Evolutionary conservation across 92 coral and sea anemone species (phyloP).

Genomic region (Siderastrea radians): DNA sequence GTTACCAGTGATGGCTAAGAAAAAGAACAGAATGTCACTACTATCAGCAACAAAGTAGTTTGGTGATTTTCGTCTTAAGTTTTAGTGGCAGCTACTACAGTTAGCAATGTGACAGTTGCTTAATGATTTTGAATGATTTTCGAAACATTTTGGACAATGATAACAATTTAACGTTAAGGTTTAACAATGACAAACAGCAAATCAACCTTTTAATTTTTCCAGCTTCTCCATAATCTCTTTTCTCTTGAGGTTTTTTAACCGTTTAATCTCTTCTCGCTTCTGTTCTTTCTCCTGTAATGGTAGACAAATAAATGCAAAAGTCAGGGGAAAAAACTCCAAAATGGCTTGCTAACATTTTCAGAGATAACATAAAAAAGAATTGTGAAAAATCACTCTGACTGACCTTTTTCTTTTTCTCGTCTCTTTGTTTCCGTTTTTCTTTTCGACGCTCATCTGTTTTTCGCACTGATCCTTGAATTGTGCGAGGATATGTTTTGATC

Average conservation of each 20-base stretch:
- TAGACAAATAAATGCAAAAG: neutral
- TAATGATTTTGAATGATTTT: no score
- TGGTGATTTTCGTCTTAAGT: no score
- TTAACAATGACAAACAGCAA: neutral
- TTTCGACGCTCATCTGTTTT: conserved; percentile 88
- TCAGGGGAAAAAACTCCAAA: neutral
- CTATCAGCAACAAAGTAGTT: no score
- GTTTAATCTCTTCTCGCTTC: conserved; percentile 90
- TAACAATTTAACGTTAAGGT: no score
- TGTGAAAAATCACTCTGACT: neutral
- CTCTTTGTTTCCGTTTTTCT: conserved; percentile 88
- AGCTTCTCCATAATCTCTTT: conserved; percentile 96
- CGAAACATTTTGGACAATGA: no score
- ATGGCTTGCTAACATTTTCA: neutral
- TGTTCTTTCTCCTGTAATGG: conserved; percentile 90
- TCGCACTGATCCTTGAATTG: conserved; percentile 88
- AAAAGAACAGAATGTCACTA: neutral
- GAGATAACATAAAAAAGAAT: neutral
- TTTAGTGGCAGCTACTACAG: no score
- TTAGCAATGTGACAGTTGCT: no score
- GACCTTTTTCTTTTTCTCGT: conserved; percentile 88
- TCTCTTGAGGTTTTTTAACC: conserved; percentile 94
- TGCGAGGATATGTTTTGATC: conserved; percentile 96
- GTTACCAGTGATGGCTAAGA: conserved; percentile 93
- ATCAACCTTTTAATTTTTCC: conserved; percentile 89